Conservation (phyloP, 2,888 invertebrate species). For the Rhagonycha fulva region DNA sequence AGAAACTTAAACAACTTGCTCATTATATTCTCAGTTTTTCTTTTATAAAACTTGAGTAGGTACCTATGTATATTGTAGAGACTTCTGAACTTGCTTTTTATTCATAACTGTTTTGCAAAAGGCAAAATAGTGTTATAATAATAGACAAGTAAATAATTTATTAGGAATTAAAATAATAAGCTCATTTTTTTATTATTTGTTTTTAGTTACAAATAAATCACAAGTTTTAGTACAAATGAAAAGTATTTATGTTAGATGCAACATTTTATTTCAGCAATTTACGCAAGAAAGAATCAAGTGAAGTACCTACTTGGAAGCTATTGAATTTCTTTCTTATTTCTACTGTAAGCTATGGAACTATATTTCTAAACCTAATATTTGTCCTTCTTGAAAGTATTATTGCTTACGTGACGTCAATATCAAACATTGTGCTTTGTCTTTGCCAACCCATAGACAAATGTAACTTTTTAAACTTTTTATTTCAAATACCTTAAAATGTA, state of each 20-base stretch:
- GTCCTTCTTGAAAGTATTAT: slow-evolving; percentile 21
- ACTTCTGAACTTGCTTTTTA: neutral
- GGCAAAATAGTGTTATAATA: neutral
- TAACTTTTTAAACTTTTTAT: neutral
- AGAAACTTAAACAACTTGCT: neutral
- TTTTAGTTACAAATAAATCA: neutral
- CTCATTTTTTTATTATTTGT: neutral
- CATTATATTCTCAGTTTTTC: neutral
- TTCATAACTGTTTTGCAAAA: neutral
- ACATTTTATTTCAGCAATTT: slow-evolving; percentile 7
- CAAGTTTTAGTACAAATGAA: neutral
- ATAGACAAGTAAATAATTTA: neutral
- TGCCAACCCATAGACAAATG: neutral
- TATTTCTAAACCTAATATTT: slow-evolving; percentile 24
- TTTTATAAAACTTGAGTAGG: neutral
- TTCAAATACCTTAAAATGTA: neutral
- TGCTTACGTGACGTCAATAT: slow-evolving; percentile 24
- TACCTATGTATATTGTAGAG: no score
- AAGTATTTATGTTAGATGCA: slow-evolving; percentile 1
- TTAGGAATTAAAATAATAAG: neutral
- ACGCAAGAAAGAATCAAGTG: slow-evolving; percentile 11
- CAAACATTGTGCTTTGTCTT: slow-evolving; percentile 17
- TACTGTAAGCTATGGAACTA: slow-evolving; percentile 19
- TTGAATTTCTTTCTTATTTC: slow-evolving; percentile 19
- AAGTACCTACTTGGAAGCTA: slow-evolving; percentile 9